These are phyloP conservation scores for Urocyon cinereoargenteus DNA, from an alignment of 2,797 vertebrate genomes.

Conservation along the genomic window DNA sequence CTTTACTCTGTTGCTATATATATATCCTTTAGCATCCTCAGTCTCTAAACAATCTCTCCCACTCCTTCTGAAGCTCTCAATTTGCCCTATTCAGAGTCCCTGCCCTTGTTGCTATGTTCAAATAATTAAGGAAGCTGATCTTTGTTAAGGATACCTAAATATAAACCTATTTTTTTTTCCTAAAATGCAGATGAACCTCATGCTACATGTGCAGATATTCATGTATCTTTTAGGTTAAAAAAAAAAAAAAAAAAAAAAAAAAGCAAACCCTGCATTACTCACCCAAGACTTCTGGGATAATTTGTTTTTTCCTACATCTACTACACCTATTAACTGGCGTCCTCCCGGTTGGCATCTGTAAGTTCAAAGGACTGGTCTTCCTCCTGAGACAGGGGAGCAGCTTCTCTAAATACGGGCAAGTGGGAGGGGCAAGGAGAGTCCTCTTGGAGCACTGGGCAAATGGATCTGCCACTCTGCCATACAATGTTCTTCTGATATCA, in stretches of 20 bases:
- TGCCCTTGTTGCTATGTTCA: neutral
- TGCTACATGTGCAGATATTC: neutral
- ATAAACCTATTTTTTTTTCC: neutral
- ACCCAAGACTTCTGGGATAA: neutral
- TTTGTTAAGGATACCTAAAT: neutral
- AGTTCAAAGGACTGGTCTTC: neutral
- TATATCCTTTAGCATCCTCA: neutral
- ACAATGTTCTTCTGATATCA: neutral
- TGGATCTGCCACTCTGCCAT: neutral
- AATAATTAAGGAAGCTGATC: neutral
- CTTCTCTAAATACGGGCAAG: neutral
- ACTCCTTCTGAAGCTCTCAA: neutral
- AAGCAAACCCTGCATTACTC: neutral
- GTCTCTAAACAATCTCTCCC: neutral
- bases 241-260: neutral
- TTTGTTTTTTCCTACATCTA: neutral
- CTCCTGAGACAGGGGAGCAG: neutral
- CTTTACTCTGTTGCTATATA: neutral
- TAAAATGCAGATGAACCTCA: conserved; percentile 17
- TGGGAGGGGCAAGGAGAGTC: neutral
- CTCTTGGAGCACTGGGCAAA: neutral
- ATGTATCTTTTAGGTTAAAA: neutral
- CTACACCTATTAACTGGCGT: neutral
- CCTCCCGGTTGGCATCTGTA: neutral
- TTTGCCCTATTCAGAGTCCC: neutral